Conservation (phyloP, 2,797 vertebrate species). For the Orientallactaga sibirica region DNA sequence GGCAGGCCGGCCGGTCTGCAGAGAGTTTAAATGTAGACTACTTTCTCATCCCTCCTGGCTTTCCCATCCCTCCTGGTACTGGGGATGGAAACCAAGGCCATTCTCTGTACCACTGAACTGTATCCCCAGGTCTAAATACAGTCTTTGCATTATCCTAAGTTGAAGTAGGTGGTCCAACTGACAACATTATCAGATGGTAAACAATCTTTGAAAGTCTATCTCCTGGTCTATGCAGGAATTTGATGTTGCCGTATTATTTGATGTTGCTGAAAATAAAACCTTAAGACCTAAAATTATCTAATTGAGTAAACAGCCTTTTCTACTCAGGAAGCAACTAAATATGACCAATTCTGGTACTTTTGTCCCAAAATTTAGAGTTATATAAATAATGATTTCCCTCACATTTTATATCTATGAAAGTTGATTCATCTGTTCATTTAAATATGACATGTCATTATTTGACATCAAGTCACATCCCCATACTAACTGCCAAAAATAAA, state of each 20-base stretch:
- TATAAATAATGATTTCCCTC: conserved; percentile 59
- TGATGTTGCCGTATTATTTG: conserved; percentile 44
- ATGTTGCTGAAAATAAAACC: conserved; percentile 48
- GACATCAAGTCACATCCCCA: conserved; percentile 38
- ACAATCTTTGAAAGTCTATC: conserved; percentile 47
- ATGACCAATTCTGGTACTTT: conserved; percentile 50
- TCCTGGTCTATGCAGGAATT: conserved; percentile 57
- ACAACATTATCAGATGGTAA: conserved; percentile 58
- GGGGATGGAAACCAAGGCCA: not conserved
- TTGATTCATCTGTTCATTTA: conserved; percentile 56
- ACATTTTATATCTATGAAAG: conserved; percentile 23
- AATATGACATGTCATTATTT: conserved; percentile 54
- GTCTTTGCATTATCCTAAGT: conserved; percentile 55
- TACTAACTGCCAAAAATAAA: conserved; percentile 58
- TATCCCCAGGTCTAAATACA: not conserved
- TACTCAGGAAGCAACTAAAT: conserved; percentile 52
- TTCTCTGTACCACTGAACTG: not conserved
- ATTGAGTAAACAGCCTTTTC: conserved; percentile 60
- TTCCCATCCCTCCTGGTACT: not conserved
- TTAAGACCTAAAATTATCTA: conserved; percentile 60
- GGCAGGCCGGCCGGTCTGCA: not conserved
- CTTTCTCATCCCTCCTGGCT: not conserved
- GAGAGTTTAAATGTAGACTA: conserved; percentile 51
- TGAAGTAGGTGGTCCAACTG: conserved; percentile 68
- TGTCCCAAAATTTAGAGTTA: conserved; percentile 55